A percentile compares a stretch with the other conserved stretches of the same genome.
These are phyloP conservation scores for Sebastiscus albofasciatus DNA, from an alignment of 2,797 vertebrate genomes.

Conservation along the genomic window DNA sequence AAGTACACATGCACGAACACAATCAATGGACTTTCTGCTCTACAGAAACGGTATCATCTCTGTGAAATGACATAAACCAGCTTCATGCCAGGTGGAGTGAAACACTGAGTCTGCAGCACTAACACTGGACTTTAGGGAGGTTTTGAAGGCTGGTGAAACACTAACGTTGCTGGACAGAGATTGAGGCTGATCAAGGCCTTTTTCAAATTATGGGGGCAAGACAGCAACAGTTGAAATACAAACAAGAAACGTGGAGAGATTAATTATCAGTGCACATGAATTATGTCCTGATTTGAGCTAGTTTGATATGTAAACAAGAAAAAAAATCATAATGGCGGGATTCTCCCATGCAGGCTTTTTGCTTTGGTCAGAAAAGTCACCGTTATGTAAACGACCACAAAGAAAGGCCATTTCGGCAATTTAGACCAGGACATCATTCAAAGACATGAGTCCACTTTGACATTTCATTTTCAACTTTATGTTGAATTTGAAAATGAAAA, in stretches of 20 bases:
- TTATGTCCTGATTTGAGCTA: neutral
- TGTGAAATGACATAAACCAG: neutral
- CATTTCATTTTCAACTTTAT: neutral
- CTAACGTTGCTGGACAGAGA: neutral
- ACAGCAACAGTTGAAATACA: neutral
- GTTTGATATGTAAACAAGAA: neutral
- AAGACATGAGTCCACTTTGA: neutral
- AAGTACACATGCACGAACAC: neutral
- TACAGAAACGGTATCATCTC: neutral
- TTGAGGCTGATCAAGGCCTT: neutral
- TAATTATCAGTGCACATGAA: neutral
- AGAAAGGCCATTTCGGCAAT: neutral
- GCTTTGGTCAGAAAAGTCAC: neutral
- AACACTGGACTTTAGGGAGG: neutral
- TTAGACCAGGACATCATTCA: neutral
- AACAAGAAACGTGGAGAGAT: neutral
- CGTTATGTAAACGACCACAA: neutral
- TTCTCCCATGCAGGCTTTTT: neutral
- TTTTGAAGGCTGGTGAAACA: neutral
- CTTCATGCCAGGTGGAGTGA: neutral
- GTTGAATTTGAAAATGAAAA: neutral
- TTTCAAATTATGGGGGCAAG: neutral
- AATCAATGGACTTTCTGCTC: constrained; percentile 13
- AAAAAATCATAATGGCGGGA: neutral
- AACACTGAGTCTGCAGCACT: neutral